phyloP scores from a whole-genome alignment of 2,113 vertebrate species.

The Psephotus haematonotus region DNA sequence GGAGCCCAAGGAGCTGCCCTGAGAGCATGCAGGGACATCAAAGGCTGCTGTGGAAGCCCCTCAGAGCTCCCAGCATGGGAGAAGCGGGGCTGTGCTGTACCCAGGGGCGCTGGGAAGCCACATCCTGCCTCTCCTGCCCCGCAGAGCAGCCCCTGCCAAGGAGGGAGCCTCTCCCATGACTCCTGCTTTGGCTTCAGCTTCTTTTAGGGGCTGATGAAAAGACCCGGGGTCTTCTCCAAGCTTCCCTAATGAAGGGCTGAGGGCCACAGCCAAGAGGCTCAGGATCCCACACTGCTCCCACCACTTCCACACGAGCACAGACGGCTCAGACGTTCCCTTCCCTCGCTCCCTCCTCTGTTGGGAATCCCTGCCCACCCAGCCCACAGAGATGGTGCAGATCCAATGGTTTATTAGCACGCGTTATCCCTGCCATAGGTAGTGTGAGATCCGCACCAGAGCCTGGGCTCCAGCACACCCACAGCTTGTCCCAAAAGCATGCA shows the following conservation, averaged over 20 bases:
- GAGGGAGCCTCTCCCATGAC: neutral
- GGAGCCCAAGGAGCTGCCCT: neutral
- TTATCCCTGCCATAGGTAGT: neutral
- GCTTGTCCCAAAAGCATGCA: neutral
- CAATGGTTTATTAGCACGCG: fast-evolving
- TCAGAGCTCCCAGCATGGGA: neutral
- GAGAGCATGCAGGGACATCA: neutral
- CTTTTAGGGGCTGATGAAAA: conserved; percentile 44
- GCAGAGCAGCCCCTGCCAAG: neutral
- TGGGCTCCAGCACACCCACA: neutral
- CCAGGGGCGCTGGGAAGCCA: neutral
- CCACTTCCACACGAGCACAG: neutral
- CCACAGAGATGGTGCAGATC: fast-evolving
- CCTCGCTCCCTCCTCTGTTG: neutral
- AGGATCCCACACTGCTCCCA: neutral
- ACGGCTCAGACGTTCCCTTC: neutral
- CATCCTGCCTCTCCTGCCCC: neutral
- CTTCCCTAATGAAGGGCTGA: neutral
- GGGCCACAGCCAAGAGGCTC: neutral
- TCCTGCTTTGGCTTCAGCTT: neutral
- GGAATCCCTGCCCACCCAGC: neutral
- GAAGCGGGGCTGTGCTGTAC: neutral
- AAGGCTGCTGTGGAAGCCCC: neutral
- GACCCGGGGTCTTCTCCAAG: conserved; percentile 37
- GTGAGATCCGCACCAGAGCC: fast-evolving